These are phyloP conservation scores for Ranitomeya variabilis DNA, from an alignment of 2,113 vertebrate species.

Conservation along the genomic window DNA sequence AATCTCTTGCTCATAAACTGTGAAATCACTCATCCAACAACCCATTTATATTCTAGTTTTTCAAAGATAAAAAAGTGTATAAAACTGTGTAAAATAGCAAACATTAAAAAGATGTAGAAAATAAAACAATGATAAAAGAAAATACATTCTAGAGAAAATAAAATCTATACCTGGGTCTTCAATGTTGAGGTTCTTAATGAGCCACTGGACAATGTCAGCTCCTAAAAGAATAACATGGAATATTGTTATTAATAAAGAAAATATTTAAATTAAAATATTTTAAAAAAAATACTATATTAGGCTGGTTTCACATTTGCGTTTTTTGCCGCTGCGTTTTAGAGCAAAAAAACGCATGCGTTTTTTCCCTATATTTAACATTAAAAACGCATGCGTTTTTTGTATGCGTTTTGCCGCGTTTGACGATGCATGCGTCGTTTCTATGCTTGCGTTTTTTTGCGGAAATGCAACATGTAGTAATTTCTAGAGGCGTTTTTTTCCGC, in stretches of 20 bases:
- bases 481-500: too few species aligned
- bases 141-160: not conserved
- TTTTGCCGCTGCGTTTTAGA: too few species aligned
- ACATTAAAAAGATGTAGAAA: not conserved
- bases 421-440: too few species aligned
- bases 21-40: not conserved
- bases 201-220: constrained; percentile 92
- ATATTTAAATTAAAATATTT: not conserved
- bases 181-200: constrained; percentile 90
- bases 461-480: too few species aligned
- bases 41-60: not conserved
- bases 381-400: too few species aligned
- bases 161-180: constrained; percentile 87
- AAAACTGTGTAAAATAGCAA: too few species aligned
- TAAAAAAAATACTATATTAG: not conserved
- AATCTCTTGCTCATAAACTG: not conserved
- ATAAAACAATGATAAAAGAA: not conserved
- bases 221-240: constrained; percentile 72
- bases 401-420: too few species aligned
- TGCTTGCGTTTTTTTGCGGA: too few species aligned
- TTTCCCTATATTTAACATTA: too few species aligned
- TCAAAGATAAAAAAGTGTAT: not conserved
- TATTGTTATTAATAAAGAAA: not conserved
- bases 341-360: too few species aligned
- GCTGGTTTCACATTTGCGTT: too few species aligned